Evolutionary conservation across 2,113 vertebrate species (phyloP).

Genomic region (Leptosomus discolor): DNA sequence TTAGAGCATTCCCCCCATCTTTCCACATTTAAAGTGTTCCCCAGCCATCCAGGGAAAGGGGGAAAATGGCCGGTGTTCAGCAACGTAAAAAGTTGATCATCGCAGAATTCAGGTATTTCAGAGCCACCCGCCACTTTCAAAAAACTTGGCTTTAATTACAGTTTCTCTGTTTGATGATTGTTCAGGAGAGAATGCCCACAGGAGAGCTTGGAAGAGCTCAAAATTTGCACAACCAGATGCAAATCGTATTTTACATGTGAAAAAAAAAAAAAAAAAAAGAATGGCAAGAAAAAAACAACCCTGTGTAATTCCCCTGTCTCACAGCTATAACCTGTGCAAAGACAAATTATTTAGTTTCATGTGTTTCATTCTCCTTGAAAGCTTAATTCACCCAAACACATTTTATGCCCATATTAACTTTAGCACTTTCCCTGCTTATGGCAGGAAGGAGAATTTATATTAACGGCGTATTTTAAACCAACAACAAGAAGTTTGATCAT

Average conservation of each 20-base stretch:
- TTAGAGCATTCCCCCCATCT: neutral
- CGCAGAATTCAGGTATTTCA: constrained; percentile 12
- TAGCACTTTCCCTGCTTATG: neutral
- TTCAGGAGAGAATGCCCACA: neutral
- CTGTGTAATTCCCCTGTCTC: neutral
- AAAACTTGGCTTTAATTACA: constrained; percentile 23
- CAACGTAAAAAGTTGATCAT: neutral
- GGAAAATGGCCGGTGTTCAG: neutral
- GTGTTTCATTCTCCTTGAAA: constrained; percentile 1
- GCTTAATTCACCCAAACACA: neutral
- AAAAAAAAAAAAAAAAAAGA: neutral
- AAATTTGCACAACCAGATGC: neutral
- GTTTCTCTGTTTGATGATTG: neutral
- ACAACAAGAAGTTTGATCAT: neutral
- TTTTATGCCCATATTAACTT: neutral
- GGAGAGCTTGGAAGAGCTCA: neutral
- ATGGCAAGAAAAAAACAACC: neutral
- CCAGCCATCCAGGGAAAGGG: neutral
- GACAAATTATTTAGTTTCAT: neutral
- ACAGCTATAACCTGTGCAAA: neutral
- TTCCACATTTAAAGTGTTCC: too few species aligned
- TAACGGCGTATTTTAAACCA: neutral
- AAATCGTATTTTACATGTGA: neutral
- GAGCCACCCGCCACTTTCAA: constrained; percentile 1
- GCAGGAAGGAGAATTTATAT: neutral